Evolutionary conservation across 2,888 invertebrate genomes (phyloP), one percentile per base, ranked within the genome.

Genomic region (Trichogramma evanescens): DNA sequence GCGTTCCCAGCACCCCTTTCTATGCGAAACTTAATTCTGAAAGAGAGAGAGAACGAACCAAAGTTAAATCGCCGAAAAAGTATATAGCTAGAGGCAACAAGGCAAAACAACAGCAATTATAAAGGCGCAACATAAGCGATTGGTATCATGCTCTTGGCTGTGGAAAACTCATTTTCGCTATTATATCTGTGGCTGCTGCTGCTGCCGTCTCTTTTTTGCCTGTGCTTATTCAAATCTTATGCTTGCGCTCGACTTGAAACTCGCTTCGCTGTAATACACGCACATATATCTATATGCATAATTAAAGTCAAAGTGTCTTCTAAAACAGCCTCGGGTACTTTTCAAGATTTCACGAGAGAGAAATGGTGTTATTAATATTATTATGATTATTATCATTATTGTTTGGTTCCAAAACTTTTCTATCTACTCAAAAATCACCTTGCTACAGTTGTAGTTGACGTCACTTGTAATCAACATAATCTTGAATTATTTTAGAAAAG

Each of bases 221-320:
- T 71, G 69, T 71, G 70, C 72, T 69, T 68, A 68, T 72, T 71
- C 72, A 73, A 72, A 72, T 73, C 71, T 70, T 71, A 74, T 73
- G 73, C 70, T 72, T 68, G 68, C 70, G 63, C 70, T 64, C 66
- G 66, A 69, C 67, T 67, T 66, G 69, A 54, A 46, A 54, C 46
- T 26, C 38, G 40, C 48, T 26, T 56, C 61, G 48, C 26, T 56
- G 59, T 54, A 26, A 42, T 41, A 26, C 13, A 49, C 48, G 46
- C 40, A 44, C 46, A 56, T 57, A 53, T 61, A 55, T 53, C 57
- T 56, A 64, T 70, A 70, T 65, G 67, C 71, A 71, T 74, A 75
- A 75, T 75, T 76, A 75, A 76, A 74, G 72, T 72, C 65, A 69
- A 75, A 74, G 71, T 71, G 71, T 73, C 74, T 75, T 74, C 26